Base-by-base conservation (phyloP, 1,140 invertebrate genomes). In the Antheraea mylitta region DNA sequence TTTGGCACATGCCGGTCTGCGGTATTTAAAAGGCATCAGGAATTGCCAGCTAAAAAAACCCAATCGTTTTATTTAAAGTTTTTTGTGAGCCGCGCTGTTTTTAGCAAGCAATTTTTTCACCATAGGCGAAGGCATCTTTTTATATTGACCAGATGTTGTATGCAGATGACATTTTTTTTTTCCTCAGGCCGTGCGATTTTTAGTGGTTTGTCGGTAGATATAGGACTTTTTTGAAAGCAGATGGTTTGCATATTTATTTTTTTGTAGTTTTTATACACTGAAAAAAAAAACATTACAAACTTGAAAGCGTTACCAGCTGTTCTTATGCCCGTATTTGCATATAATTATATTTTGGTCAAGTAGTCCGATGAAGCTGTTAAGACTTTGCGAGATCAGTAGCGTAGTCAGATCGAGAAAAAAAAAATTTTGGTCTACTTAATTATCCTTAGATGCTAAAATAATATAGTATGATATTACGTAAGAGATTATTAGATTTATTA, bases 131-230 rank as follows among this genome's bases (percentile, higher is more conserved):
- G 71, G 71, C 71, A 77, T 73, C 80, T 86, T 86, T 88, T 89
- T 87, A 78, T 82, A 84, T 61, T 86, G 85, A 82, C 85, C 89
- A 91, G 89, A 89, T 91, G 89, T 82, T 82, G 77, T 91, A 91
- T 91, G 89, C 87, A 91, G 86, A 91, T 91, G 89, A 91, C 87
- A 91, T 82, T 87, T 89, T 91, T 91, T 91, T 81, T 69, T 67
- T 36, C 68, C 48, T 71, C 66, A 45, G 61, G 45, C 70, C 73
- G 83, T 86, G 89, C 89, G 84, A 91, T 90, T 90, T 91, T 91
- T 90, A 89, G 85, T 83, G 80, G 83, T 77, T 85, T 83, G 78
- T 83, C 78, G 77, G 73, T 70, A 73, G 78, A 74, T 77, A 70
- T 70, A 58, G 70, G 69, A 68, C 72, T 81, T 89, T 89, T 89